phyloP scores from a whole-genome alignment of 2,113 vertebrate genomes.

The Scortum barcoo region DNA sequence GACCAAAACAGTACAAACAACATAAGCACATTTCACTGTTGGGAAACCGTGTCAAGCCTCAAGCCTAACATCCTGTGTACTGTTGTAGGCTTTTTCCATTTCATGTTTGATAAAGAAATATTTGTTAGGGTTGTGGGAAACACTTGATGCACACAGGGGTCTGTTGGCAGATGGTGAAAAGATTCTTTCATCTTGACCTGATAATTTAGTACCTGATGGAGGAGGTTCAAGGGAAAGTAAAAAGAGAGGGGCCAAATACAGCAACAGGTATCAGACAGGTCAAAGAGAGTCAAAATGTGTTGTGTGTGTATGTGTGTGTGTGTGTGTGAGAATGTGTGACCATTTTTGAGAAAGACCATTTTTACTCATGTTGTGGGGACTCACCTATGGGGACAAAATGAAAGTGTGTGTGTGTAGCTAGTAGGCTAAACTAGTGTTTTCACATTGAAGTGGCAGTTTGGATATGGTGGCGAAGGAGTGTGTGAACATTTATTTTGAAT shows the following conservation, averaged over 20 bases:
- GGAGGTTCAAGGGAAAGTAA: not conserved
- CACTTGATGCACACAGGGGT: not conserved
- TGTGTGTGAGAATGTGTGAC: too few relatives aligned
- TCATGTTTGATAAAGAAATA: constrained; percentile 38
- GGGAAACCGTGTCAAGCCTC: constrained; percentile 24
- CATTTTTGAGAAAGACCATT: too few relatives aligned
- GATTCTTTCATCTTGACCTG: constrained; percentile 29
- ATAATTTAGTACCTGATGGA: not conserved
- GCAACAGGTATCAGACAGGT: not conserved
- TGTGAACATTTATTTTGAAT: too few relatives aligned
- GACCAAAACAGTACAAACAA: constrained; percentile 53
- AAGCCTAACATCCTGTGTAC: constrained; percentile 62
- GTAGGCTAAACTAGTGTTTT: too few relatives aligned
- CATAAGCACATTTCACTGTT: constrained; percentile 17
- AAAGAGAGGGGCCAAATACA: not conserved
- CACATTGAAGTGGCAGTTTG: too few relatives aligned
- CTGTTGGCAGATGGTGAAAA: constrained; percentile 12
- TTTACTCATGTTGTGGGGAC: too few relatives aligned
- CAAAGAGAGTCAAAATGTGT: not conserved
- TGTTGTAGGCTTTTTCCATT: constrained; percentile 20
- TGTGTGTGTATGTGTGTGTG: too few relatives aligned
- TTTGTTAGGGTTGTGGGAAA: constrained; percentile 11
- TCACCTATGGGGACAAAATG: too few relatives aligned
- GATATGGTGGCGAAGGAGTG: too few relatives aligned
- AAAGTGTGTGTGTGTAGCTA: too few relatives aligned